Evolutionary conservation across 2,797 vertebrate genomes (phyloP), one percentile per base, ranked within the genome.

Genomic region (Sebastes matsubarae): DNA sequence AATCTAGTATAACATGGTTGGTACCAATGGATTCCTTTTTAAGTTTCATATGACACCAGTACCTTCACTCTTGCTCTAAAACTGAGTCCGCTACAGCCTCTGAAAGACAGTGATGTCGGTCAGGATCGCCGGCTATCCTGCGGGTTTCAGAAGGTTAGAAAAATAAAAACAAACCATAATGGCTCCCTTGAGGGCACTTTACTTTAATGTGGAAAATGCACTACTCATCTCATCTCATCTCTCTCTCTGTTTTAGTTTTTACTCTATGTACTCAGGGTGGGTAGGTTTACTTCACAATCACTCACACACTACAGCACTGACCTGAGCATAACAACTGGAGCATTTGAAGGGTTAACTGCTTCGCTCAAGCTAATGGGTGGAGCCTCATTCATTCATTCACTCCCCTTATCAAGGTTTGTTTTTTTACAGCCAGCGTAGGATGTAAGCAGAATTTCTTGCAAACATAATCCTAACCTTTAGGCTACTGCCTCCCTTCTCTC

Each of bases 121-220:
- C 50, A 54, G 50, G 20, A 22, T 50, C 46, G 18, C 46, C 46
- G 3, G 42, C 42, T 46, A 16, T 18, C 42, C 42, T 18, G 42
- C 42, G 0, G 18, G 46, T 50, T 18, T 50, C 7, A 71, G 34
- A 63, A 27, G 22, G 18, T 25, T 25, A 0, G 54, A 46, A 59
- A 61, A 14, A 0, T 13, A 22, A 2, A 46, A 76, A 65, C 12
- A 71, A 77, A 69, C 8, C 27, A 24, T 36, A 81, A 77, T 29
- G 4, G 8, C 54, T 78, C 78, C 78, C 78, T 54, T 59, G 68
- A 68, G 83, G 75, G 30, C 36, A 73, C 36, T 70, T 77, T 7
- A 27, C 6, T 83, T 82, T 84, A 75, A 79, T 87, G 71, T 90
- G 83, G 87, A 92, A 90, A 91, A 82, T 87, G 72, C 27, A 73